Conservation (phyloP, 1,140 invertebrate species). For the Maniola jurtina region DNA sequence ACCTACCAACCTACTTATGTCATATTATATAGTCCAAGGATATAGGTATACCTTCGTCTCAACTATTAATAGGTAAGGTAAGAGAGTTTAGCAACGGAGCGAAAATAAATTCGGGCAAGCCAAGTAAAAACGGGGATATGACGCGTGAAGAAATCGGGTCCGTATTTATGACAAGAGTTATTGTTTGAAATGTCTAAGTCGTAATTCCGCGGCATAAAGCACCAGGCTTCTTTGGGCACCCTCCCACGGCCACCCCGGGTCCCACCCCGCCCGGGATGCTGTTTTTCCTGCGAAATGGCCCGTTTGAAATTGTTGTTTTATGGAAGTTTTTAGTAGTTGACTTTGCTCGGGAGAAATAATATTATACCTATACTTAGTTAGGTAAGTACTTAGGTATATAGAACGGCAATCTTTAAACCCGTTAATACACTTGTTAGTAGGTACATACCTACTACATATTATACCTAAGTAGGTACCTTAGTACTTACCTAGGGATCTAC, state of each 20-base stretch:
- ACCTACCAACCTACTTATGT: too few relatives aligned
- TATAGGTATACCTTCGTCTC: too few relatives aligned
- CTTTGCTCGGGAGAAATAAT: slow-evolving; percentile 63
- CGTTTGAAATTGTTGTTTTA: slow-evolving; percentile 79
- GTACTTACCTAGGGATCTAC: too few relatives aligned
- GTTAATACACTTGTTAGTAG: slow-evolving; percentile 26
- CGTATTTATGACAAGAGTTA: slow-evolving; percentile 76
- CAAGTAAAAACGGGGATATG: slow-evolving; percentile 69
- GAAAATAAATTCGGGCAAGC: slow-evolving; percentile 33
- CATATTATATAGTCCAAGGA: too few relatives aligned
- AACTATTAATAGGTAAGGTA: neutral
- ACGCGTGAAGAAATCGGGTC: slow-evolving; percentile 76
- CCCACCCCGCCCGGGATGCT: slow-evolving; percentile 60
- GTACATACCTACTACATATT: neutral
- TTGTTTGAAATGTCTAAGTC: slow-evolving; percentile 79
- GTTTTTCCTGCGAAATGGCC: slow-evolving; percentile 77
- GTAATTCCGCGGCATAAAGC: slow-evolving; percentile 76
- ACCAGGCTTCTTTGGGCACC: slow-evolving; percentile 65
- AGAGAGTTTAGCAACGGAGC: neutral
- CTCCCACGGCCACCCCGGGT: slow-evolving; percentile 27
- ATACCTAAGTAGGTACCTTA: too few relatives aligned
- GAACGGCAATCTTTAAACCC: slow-evolving; percentile 61
- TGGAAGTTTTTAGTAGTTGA: slow-evolving; percentile 78
- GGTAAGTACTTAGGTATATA: slow-evolving; percentile 60
- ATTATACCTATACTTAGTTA: slow-evolving; percentile 9